Base-by-base conservation (phyloP, 37 sponge, comb jelly and placozoan genomes). In the Crambe crambe region DNA sequence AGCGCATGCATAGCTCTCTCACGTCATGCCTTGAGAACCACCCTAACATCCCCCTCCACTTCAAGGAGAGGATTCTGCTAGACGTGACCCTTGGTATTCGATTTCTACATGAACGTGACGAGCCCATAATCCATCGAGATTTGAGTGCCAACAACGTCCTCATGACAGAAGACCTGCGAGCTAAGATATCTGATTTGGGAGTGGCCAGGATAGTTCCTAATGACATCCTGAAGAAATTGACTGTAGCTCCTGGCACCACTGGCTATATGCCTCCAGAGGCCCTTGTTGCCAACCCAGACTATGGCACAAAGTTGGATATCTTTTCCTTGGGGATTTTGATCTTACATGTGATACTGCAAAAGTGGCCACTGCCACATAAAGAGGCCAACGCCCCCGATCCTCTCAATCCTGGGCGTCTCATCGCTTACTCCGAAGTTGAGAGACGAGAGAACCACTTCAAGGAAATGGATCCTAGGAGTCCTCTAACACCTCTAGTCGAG, bases 121-220 rank as follows among this genome's bases (percentile, higher is more conserved):
- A 68, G 20, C 70, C 85, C 0, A 77, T 84, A 23, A 58, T 76
- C 15, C 85, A 84, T 37, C 61, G 85, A 56, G 77, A 84, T 68
- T 72, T 84, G 32, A 76, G 71, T 12, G 35, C 85, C 23, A 84
- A 84, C 60, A 84, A 84, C 54, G 77, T 84, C 25, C 71, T 84
- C 1, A 69, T 84, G 51, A 70, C 85, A 1, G 62, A 58, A 3
- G 40, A 66, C 18, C 15, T 84, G 58, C 38, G 26, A 68, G 85
- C 85, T 17, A 84, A 84, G 61, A 68, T 84, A 5, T 66, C 76
- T 41, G 85, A 84, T 56, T 51, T 84, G n/a, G 85, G 85, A 3
- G 6, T 68, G 85, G 77, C 72, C 8, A 68, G 57, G 36, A 58
- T 76, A 23, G 10, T 83, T 22, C 30, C 37, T 42, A 5, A 18